phyloP scores from a whole-genome alignment of 2,888 invertebrate species.

The Automeris io region DNA sequence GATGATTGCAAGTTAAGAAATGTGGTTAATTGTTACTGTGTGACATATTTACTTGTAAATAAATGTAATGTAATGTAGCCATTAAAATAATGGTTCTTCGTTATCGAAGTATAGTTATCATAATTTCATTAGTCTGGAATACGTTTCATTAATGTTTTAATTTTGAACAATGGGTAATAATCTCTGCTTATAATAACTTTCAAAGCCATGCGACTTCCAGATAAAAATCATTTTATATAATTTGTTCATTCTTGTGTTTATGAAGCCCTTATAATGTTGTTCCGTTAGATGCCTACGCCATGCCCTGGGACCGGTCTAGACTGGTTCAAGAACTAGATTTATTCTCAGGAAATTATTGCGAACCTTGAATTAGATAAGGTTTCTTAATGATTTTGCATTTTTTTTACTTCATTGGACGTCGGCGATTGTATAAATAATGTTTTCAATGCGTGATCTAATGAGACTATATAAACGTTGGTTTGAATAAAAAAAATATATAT shows the following conservation, averaged over 20 bases:
- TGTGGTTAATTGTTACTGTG: too few species aligned
- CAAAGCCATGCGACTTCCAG: background rate
- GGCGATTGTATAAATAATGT: too few species aligned
- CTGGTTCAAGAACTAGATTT: slow-evolving; percentile 22
- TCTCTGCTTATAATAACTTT: background rate
- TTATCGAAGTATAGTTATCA: too few species aligned
- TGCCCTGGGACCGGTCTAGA: slow-evolving; percentile 11
- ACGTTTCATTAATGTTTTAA: background rate
- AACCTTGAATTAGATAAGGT: slow-evolving; percentile 35
- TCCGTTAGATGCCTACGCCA: slow-evolving; percentile 5
- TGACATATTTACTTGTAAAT: too few species aligned
- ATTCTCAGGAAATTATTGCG: slow-evolving; percentile 29
- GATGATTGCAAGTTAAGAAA: too few species aligned
- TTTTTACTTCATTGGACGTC: background rate
- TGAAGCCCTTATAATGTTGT: background rate
- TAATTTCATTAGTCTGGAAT: too few species aligned
- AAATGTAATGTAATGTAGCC: too few species aligned
- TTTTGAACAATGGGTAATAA: background rate
- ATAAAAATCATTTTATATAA: background rate
- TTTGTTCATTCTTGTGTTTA: background rate
- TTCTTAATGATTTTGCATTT: background rate
- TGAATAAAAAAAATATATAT: too few species aligned
- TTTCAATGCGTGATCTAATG: too few species aligned
- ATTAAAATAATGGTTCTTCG: too few species aligned
- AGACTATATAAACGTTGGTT: too few species aligned